Evolutionary conservation across 1,140 invertebrate genomes (phyloP).

Genomic region (Ladona fulva): DNA sequence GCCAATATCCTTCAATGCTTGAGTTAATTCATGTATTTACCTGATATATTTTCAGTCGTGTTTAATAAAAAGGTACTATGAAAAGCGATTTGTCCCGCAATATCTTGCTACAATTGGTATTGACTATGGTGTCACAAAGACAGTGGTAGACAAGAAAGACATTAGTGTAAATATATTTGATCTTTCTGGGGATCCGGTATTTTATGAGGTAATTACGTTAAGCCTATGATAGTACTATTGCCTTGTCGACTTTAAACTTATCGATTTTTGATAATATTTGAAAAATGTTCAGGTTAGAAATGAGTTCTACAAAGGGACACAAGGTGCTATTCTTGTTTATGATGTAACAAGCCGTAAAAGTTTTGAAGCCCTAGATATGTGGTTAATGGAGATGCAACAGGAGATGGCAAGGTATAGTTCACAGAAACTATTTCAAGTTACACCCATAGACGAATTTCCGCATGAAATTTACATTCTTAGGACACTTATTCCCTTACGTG

Average conservation of each 20-base stretch:
- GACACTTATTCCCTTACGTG: too few species aligned
- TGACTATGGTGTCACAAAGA: conserved; percentile 12
- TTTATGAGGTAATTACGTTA: conserved; percentile 14
- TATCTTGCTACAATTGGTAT: conserved; percentile 15
- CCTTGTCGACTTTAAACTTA: background rate
- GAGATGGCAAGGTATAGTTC: conserved; percentile 1
- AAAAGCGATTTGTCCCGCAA: conserved; percentile 12
- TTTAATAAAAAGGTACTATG: conserved; percentile 14
- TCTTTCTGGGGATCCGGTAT: conserved; percentile 13
- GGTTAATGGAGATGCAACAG: background rate
- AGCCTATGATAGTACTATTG: background rate
- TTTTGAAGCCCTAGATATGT: conserved; percentile 12
- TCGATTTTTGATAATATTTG: background rate
- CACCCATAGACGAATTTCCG: too few species aligned
- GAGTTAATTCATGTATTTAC: too few species aligned
- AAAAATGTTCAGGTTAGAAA: conserved; percentile 11
- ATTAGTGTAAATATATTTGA: conserved; percentile 16
- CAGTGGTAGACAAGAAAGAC: conserved; percentile 11
- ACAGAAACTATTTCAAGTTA: too few species aligned
- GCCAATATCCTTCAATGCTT: too few species aligned
- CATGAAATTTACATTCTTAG: too few species aligned
- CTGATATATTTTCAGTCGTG: conserved; percentile 3
- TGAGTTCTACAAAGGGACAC: conserved; percentile 12
- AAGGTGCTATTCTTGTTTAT: conserved; percentile 12
- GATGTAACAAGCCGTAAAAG: conserved; percentile 12